These are phyloP conservation scores for Monodelphis domestica DNA, from an alignment of 2,797 vertebrate species.

Conservation along the genomic window DNA sequence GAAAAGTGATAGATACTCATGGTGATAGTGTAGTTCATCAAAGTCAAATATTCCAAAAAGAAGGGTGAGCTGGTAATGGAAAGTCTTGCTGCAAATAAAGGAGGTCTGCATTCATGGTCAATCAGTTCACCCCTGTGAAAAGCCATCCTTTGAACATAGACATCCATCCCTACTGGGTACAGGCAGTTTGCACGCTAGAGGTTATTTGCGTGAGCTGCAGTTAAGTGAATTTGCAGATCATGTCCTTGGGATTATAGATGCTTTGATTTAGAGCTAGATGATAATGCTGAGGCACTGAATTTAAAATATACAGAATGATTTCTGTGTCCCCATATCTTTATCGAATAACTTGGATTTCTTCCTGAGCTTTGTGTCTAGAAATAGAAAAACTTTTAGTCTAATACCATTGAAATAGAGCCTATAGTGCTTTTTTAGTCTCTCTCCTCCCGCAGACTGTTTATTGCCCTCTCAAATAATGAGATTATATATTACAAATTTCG, in stretches of 20 bases:
- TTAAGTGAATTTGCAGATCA: slow-evolving; percentile 14
- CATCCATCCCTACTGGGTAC: not conserved
- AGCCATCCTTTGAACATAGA: not conserved
- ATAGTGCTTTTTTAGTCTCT: not conserved
- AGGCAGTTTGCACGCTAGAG: not conserved
- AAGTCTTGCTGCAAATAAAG: not conserved
- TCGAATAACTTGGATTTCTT: not conserved
- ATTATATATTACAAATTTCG: not conserved
- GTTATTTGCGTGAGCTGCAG: not conserved
- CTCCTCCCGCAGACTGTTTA: not conserved
- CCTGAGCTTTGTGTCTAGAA: not conserved
- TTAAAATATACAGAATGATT: not conserved
- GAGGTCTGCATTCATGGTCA: not conserved
- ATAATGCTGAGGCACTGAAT: accelerated
- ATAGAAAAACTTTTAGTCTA: not conserved
- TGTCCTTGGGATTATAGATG: not conserved
- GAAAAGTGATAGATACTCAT: not conserved
- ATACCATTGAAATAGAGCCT: not conserved
- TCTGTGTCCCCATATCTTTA: not conserved
- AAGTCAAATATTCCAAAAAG: not conserved
- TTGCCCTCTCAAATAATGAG: not conserved
- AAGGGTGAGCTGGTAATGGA: not conserved
- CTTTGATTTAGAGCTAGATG: not conserved
- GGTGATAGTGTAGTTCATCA: not conserved
- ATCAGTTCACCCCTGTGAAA: not conserved